Evolutionary conservation across 30 jellyfish, hydroid and myxozoan genomes (phyloP).

Genomic region (Morbakka virulenta): DNA sequence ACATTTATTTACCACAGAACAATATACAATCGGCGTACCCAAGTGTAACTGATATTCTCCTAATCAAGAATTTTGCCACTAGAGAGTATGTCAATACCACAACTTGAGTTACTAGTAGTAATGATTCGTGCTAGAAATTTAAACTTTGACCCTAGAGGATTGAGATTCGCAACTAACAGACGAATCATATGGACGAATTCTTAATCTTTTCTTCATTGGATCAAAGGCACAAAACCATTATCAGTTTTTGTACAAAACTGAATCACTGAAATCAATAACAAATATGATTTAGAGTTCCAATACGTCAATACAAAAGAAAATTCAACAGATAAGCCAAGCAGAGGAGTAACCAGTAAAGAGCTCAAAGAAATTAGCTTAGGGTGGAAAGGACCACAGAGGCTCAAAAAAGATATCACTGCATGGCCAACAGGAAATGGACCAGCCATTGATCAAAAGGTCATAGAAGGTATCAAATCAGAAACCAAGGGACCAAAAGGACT

Average conservation of each 20-base stretch:
- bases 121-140: constrained; percentile 9
- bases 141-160: neutral
- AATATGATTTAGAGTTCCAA: neutral
- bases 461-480: constrained; percentile 3
- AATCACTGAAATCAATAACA: constrained; percentile 6
- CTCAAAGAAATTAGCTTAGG: too few species aligned
- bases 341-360: constrained; percentile 1
- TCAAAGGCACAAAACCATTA: constrained; percentile 4
- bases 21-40: neutral
- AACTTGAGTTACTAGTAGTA: constrained; percentile 1
- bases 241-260: constrained; percentile 20
- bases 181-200: too few species aligned
- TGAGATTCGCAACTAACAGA: too few species aligned
- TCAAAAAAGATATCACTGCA: too few species aligned
- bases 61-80: constrained; percentile 1
- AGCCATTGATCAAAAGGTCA: neutral
- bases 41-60: neutral
- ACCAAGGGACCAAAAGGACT: constrained; percentile 12
- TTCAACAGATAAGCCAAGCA: constrained; percentile 7
- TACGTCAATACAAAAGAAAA: constrained; percentile 12
- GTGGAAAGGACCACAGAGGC: too few species aligned
- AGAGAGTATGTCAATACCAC: constrained; percentile 17
- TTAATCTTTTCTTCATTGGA: constrained; percentile 15
- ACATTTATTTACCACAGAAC: constrained; percentile 9
- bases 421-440: constrained; percentile 28